phyloP scores from a whole-genome alignment of 2,797 vertebrate species.

The Zenarchopterus dispar region DNA sequence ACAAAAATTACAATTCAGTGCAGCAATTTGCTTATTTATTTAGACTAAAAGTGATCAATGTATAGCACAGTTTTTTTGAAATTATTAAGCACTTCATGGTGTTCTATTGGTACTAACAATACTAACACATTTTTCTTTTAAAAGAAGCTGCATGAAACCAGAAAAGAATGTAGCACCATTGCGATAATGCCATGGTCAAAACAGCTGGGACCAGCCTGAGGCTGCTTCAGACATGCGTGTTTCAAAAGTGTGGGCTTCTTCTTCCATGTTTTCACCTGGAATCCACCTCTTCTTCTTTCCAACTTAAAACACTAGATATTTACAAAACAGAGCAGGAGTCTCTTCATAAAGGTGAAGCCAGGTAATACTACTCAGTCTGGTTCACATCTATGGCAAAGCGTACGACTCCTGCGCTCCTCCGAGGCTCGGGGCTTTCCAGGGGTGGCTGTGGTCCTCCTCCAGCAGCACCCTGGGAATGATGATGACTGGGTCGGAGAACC shows the following conservation, averaged over 20 bases:
- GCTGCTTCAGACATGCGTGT: constrained; percentile 67
- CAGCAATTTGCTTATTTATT: constrained; percentile 73
- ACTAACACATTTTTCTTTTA: constrained; percentile 29
- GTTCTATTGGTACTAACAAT: constrained; percentile 56
- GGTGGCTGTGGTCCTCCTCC: constrained; percentile 81
- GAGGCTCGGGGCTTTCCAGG: constrained; percentile 75
- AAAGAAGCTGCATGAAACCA: constrained; percentile 64
- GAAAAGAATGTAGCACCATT: constrained; percentile 81
- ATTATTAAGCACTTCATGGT: constrained; percentile 78
- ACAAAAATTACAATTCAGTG: constrained; percentile 42
- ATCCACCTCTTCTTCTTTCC: constrained; percentile 40
- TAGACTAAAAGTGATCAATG: constrained; percentile 68
- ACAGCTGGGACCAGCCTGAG: constrained; percentile 50
- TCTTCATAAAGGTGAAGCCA: constrained; percentile 18
- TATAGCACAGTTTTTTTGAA: constrained; percentile 66
- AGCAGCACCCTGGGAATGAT: constrained; percentile 84
- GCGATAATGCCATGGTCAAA: constrained; percentile 63
- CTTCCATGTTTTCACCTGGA: neutral
- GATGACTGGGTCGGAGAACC: constrained; percentile 82
- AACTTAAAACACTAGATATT: constrained; percentile 68
- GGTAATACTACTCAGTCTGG: constrained; percentile 70
- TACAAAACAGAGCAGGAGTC: constrained; percentile 70
- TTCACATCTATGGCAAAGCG: constrained; percentile 82
- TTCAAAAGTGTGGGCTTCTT: constrained; percentile 29
- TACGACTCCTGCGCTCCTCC: constrained; percentile 74